Evolutionary conservation across 2,888 invertebrate genomes (phyloP).

Genomic region (Lasioglossum morio): DNA sequence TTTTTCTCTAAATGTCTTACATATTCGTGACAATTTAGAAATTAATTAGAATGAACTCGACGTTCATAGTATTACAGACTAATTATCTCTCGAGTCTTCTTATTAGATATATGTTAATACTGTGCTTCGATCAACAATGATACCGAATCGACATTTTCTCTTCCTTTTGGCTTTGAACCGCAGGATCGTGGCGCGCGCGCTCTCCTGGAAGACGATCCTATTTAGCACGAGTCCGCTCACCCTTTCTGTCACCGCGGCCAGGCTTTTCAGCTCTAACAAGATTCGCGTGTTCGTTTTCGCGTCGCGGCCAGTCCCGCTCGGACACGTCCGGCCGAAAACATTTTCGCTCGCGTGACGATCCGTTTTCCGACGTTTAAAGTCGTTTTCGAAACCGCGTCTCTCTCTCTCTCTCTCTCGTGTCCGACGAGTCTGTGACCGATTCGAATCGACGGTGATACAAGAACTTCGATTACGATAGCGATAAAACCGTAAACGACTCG

Average conservation of each 20-base stretch:
- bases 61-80: no score
- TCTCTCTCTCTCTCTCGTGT: background rate
- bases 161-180: background rate
- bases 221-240: background rate
- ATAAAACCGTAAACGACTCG: background rate
- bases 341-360: background rate
- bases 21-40: no score
- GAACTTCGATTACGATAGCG: background rate
- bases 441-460: background rate
- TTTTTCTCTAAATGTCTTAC: no score
- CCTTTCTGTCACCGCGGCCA: background rate
- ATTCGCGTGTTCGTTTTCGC: background rate
- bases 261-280: background rate
- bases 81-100: no score
- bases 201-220: background rate
- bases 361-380: background rate
- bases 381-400: background rate
- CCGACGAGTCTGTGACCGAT: background rate
- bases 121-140: background rate
- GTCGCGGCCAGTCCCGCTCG: background rate
- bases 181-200: background rate
- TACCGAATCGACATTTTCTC: background rate
- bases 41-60: no score
- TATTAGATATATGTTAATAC: no score
- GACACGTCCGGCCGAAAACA: background rate